Evolutionary conservation across 2,113 vertebrate species (phyloP).

Genomic region (Anguilla japonica): DNA sequence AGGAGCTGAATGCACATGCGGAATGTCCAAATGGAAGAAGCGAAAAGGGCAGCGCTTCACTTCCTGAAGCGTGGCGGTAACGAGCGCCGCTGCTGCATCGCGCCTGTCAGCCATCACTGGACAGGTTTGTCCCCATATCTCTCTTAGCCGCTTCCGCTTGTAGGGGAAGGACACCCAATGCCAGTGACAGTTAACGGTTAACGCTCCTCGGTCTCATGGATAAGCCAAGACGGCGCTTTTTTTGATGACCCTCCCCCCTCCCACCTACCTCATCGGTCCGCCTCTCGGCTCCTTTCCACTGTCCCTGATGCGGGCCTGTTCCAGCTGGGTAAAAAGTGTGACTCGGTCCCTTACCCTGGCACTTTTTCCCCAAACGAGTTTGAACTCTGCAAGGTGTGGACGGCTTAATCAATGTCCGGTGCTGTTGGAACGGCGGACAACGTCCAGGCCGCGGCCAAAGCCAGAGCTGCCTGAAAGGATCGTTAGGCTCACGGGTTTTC

Average conservation of each 20-base stretch:
- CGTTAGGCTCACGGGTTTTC: neutral
- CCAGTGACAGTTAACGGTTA: too few relatives aligned
- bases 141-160: too few relatives aligned
- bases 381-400: slow-evolving; percentile 52
- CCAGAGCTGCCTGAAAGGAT: slow-evolving; percentile 27
- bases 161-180: too few relatives aligned
- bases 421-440: slow-evolving; percentile 59
- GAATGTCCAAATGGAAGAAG: too few relatives aligned
- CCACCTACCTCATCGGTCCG: too few relatives aligned
- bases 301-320: neutral
- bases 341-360: slow-evolving; percentile 13
- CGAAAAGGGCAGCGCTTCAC: neutral
- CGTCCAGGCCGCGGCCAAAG: slow-evolving; percentile 65
- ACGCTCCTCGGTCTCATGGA: too few relatives aligned
- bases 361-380: slow-evolving; percentile 38
- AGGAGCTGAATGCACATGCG: neutral
- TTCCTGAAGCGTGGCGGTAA: neutral
- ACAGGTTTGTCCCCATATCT: neutral
- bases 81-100: neutral
- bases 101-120: neutral
- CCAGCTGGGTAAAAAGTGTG: slow-evolving; percentile 11
- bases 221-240: too few relatives aligned
- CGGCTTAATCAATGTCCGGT: slow-evolving; percentile 35
- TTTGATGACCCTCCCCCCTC: too few relatives aligned
- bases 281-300: too few relatives aligned